Base-by-base conservation (phyloP, 2,113 vertebrate species). In the Alaudala cheleensis region DNA sequence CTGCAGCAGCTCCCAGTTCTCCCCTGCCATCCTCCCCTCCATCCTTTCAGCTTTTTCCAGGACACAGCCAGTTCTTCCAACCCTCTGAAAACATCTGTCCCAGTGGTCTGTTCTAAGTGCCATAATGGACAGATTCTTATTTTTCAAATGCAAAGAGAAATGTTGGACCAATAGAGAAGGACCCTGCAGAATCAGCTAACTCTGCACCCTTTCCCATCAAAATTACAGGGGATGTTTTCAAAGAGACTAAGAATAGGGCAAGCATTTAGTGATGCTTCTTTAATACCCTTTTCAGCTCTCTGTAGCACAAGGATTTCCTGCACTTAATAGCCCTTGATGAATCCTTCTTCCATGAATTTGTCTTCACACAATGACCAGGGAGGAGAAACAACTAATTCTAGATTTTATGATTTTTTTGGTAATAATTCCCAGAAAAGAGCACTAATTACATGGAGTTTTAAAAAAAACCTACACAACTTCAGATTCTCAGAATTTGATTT, bases 261-360 rank as follows among this genome's bases (percentile, higher is more conserved):
- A 77, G 14, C 28, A 49, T 40, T 18, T 9, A n/a, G 33, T 11
- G 60, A 87, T 56, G 28, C 11, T 23, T 88, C 81, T 67, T 86
- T 51, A 92, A 81, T 22, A 73, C 16, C 28, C 31, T 71, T 29
- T 84, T 50, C 2, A 11, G 51, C 44, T 17, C 7, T 34, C 39
- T 10, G 12, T 8, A 74, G n/a, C 53, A 81, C 33, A 85, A 78
- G 47, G 57, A 85, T 87, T 87, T 81, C 78, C 93, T 71, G 37
- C 56, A 18, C 33, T 86, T 58, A 81, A 62, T 47, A 71, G 34
- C 64, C 16, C 34, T 61, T 67, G 24, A 91, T 81, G 51, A 88
- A 82, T 76, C 49, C 58, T 82, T 37, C 90, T 93, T 88, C 88
- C 74, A 86, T 23, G n/a, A 90, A 84, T 54, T 94, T 71, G 33